Base-by-base conservation (phyloP, 2,888 invertebrate genomes). In the Apamea monoglypha region DNA sequence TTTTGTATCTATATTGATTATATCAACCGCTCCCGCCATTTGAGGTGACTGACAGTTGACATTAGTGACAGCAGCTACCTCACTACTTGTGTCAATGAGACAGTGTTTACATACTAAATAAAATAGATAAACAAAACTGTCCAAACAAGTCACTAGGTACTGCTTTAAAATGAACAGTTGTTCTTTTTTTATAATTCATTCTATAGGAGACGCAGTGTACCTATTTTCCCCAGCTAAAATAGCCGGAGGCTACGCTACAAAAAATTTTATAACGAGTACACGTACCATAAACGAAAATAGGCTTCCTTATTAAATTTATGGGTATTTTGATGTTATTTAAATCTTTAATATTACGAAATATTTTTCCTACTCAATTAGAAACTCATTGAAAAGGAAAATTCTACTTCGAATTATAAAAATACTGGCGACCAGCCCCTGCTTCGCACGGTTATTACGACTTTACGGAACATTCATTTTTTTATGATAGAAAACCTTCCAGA, bases 201-300 rank as follows among this genome's bases (percentile, higher is more conserved):
- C 29, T 25, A 21, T 29, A 36, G 36, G 29, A 50, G 72, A 40
- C 10, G 2, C 29, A 21, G 7, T 73, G 50, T 68, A 47, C 50
- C 50, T 18, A 68, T 64, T 59, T 68, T 70, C 18, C 29, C 36
- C 6, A 32, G 21, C 32, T 50, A 25, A 32, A 32, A 70, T 50
- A 36, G 66, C 76, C 73, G 12, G 56, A 50, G 61, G 16, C 53
- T 25, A 63, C 21, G 16, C 18, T 40, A 75, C 61, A 59, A 75
- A 14, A 12, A 47, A 44, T 47, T 81, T 77, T 67, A 71, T 85
- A 80, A 82, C 69, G 66, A 85, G 59, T 44, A 73, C 50, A 85
- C 16, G 68, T 69, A 74, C n/a, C 10, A 18, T 72, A 40, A 69
- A 47, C 12, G 29, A 50, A 59, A 64, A 68, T 61, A 59, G 18